A percentile compares a stretch with the other conserved stretches of the same genome.
Conservation (phyloP, 2,888 invertebrate genomes). For the Eustalomyia histrio region DNA sequence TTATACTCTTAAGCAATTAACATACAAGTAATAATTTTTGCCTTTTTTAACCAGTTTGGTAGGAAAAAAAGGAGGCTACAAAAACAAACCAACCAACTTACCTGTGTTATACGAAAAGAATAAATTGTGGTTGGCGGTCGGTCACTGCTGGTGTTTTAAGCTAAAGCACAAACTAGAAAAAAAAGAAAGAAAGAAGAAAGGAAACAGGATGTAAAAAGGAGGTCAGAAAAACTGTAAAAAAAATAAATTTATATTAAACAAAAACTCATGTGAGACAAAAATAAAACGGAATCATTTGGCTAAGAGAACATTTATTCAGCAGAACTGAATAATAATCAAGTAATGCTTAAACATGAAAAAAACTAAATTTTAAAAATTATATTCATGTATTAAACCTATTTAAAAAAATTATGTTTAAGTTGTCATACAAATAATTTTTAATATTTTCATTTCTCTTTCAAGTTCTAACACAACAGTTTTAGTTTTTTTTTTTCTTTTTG, state of each 20-base stretch:
- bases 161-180: conserved; percentile 12
- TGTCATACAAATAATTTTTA: background rate
- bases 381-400: no score
- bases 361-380: no score
- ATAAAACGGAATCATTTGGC: no score
- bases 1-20: conserved; percentile 17
- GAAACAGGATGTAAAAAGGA: background rate
- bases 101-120: conserved; percentile 40
- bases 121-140: conserved; percentile 56
- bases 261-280: no score
- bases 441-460: background rate
- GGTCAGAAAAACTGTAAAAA: background rate
- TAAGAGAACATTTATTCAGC: no score
- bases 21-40: conserved; percentile 15
- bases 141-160: conserved; percentile 48
- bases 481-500: background rate
- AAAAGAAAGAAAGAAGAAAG: background rate
- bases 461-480: no score
- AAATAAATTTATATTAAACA: background rate
- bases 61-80: background rate
- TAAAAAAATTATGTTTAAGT: no score
- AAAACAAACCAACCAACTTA: conserved; percentile 15
- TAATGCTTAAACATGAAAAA: no score
- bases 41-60: background rate
- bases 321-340: no score